A percentile compares a stretch with the other conserved stretches of the same genome.
Evolutionary conservation across 2,113 vertebrate species (phyloP).

Genomic region (Mungos mungo): DNA sequence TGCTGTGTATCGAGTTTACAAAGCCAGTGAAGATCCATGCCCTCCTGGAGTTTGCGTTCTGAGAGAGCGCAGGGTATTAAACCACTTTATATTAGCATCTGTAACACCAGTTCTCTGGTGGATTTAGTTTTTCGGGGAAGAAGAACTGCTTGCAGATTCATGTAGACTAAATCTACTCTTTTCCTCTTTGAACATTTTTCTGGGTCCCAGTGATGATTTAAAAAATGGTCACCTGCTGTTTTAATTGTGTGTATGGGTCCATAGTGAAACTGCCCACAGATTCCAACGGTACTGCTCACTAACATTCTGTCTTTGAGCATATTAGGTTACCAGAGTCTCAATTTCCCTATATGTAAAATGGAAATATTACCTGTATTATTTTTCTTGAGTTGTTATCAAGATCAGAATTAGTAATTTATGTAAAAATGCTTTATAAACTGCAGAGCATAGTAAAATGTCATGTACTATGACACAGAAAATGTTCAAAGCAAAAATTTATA

Average conservation of each 20-base stretch:
- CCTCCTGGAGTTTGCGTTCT: neutral
- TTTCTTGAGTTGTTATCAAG: neutral
- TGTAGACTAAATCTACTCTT: neutral
- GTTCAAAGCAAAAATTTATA: neutral
- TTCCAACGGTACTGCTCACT: neutral
- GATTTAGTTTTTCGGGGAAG: slow-evolving; percentile 15
- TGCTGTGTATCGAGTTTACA: neutral
- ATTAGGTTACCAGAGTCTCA: neutral
- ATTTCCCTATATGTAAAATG: neutral
- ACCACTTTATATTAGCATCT: neutral
- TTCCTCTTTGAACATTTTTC: neutral
- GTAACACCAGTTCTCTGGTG: neutral
- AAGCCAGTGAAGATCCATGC: neutral
- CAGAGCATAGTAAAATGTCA: neutral
- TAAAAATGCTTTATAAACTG: slow-evolving; percentile 21
- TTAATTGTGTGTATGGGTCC: neutral
- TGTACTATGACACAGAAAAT: neutral
- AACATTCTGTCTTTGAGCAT: neutral
- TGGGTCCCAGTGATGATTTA: neutral
- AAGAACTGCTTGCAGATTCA: slow-evolving; percentile 29
- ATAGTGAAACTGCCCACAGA: neutral
- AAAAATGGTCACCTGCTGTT: slow-evolving; percentile 12
- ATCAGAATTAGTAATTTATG: neutral
- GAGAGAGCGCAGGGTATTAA: neutral
- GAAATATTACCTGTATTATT: neutral